A percentile compares a stretch with the other conserved stretches of the same genome.
Conservation (phyloP, 2,797 vertebrate species). For the Cygnus olor region DNA sequence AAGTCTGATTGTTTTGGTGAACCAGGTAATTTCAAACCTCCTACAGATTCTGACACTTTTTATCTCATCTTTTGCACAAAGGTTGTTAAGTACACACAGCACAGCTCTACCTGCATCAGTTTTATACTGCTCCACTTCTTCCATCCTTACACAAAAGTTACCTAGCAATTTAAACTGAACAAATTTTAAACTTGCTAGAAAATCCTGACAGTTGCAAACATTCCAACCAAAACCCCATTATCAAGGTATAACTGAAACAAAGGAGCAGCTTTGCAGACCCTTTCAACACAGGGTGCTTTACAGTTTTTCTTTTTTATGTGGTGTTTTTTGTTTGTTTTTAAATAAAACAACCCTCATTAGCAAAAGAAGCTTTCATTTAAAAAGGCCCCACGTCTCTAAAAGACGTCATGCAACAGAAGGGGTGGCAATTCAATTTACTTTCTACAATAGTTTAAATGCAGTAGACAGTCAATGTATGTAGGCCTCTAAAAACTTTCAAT, state of each 20-base stretch:
- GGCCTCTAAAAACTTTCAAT: slow-evolving; percentile 8
- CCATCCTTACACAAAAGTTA: neutral
- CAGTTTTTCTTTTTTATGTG: neutral
- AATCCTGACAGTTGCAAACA: neutral
- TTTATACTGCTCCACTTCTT: neutral
- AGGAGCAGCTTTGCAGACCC: neutral
- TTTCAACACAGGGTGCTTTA: neutral
- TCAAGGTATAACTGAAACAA: neutral
- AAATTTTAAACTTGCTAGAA: neutral
- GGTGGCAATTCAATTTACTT: neutral
- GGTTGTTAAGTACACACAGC: neutral
- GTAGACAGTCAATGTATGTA: neutral
- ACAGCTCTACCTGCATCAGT: neutral
- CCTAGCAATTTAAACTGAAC: neutral
- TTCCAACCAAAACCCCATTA: neutral
- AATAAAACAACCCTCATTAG: neutral
- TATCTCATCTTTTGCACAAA: neutral
- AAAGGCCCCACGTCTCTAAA: neutral
- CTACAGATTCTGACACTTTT: neutral
- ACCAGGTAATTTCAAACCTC: neutral
- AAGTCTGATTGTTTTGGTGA: neutral
- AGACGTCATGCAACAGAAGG: neutral
- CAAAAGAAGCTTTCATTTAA: neutral
- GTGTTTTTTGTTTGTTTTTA: neutral
- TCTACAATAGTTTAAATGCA: neutral